Evolutionary conservation across 2,797 vertebrate species (phyloP).

Genomic region (Rhinoraja longicauda): DNA sequence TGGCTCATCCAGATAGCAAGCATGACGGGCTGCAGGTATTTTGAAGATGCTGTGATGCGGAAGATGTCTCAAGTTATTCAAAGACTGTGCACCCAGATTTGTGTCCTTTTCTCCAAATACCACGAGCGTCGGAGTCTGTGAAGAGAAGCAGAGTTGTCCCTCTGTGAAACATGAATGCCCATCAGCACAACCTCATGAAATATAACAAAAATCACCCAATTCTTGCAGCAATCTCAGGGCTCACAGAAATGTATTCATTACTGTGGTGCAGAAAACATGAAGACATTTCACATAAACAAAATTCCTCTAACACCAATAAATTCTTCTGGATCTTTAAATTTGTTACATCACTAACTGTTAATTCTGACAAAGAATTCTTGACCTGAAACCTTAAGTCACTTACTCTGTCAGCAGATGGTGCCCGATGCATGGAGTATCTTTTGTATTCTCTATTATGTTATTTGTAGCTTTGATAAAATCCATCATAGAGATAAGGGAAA

Average conservation of each 20-base stretch:
- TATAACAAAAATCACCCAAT: not conserved
- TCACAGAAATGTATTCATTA: not conserved
- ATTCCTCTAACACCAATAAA: not conserved
- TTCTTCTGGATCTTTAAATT: too few relatives aligned
- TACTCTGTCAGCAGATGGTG: too few relatives aligned
- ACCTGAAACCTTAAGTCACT: too few relatives aligned
- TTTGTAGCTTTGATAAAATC: too few relatives aligned
- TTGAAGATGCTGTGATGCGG: conserved; percentile 68
- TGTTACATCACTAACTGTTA: too few relatives aligned
- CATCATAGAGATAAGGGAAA: too few relatives aligned
- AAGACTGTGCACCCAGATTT: conserved; percentile 73
- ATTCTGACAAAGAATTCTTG: too few relatives aligned
- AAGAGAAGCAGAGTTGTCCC: not conserved
- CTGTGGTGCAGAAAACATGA: not conserved
- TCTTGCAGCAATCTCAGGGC: not conserved
- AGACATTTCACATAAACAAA: not conserved
- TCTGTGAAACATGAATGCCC: not conserved
- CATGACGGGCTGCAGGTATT: conserved; percentile 72
- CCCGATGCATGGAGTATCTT: too few relatives aligned
- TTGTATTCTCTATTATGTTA: too few relatives aligned
- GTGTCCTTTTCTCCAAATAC: conserved; percentile 80
- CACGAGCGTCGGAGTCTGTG: conserved; percentile 65
- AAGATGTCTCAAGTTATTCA: conserved; percentile 78
- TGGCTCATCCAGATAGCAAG: conserved; percentile 88
- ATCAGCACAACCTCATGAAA: not conserved